Evolutionary conservation across 2,888 invertebrate genomes (phyloP), one percentile per base, ranked within the genome.

Genomic region (Dynastes hyllus): DNA sequence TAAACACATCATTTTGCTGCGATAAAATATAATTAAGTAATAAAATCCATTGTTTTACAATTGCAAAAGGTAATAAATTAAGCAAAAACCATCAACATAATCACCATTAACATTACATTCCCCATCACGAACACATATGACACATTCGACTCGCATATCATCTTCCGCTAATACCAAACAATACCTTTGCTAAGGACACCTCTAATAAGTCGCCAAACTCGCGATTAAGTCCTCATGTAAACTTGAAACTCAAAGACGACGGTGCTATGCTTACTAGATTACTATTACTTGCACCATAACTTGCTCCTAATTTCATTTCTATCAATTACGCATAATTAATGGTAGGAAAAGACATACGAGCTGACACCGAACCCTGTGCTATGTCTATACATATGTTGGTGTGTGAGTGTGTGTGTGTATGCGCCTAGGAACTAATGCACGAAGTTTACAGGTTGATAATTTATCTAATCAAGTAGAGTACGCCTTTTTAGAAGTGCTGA

Each of bases 321-420:
- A 77, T 80, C 80, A 78, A 80, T 81, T 81, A 73, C 78, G 69
- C 69, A 63, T 78, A 81, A 81, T 81, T 81, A 81, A 82, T 82
- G 76, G 79, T 77, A 63, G 69, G 78, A 78, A 82, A 80, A 81
- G 80, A 81, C 76, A 79, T 76, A 70, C 79, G 73, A 80, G 69
- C 50, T 77, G 71, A 45, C 53, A 53, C 13, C 53, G 53, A 16
- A n/a, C 13, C 2, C 9, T 6, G 53, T 1, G n/a, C 2, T 53
- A n/a, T 53, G 16, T 45, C 45, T 45, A 45, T 8, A 45, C 32
- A 37, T 5, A 5, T 37, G 32, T 37, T 37, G 32, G 32, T 5
- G 32, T 5, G 4, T 37, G 32, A 0, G 32, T 37, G 45, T 11
- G 8, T 0, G 45, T 50, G 67, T 29, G 76, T 58, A 11, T 63